These are phyloP conservation scores for Geotrypetes seraphini DNA, from an alignment of 2,797 vertebrate genomes.

Conservation along the genomic window DNA sequence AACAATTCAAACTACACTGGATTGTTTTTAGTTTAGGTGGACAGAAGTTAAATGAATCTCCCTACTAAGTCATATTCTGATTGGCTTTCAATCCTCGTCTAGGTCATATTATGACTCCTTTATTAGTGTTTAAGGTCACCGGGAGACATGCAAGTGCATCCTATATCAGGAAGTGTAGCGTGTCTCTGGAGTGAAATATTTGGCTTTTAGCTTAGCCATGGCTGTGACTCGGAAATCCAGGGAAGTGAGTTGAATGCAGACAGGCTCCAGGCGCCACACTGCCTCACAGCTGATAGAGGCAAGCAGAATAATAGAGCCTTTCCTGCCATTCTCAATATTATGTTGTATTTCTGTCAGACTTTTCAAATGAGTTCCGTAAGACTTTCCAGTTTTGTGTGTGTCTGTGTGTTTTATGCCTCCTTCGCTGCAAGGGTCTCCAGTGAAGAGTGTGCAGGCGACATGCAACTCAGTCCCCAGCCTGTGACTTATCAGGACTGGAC, in stretches of 20 bases:
- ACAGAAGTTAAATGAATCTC: constrained; percentile 26
- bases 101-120: constrained; percentile 72
- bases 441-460: constrained; percentile 27
- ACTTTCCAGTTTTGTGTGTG: no score
- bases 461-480: no score
- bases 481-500: no score
- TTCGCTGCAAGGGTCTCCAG: constrained; percentile 15
- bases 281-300: constrained; percentile 53
- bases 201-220: constrained; percentile 52
- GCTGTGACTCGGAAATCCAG: constrained; percentile 73
- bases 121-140: constrained; percentile 79
- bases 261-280: constrained; percentile 64
- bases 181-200: constrained; percentile 72
- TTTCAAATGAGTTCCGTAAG: constrained; percentile 33
- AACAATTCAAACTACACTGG: background rate
- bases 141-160: constrained; percentile 78
- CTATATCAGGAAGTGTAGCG: constrained; percentile 75
- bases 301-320: constrained; percentile 63
- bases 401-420: constrained; percentile 17
- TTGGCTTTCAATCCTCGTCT: constrained; percentile 39
- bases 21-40: constrained; percentile 26
- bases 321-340: constrained; percentile 75
- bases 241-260: constrained; percentile 60
- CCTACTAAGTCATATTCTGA: constrained; percentile 10
- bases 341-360: constrained; percentile 55